Conservation (phyloP, 2,888 invertebrate genomes). For the Ennomos erosarius region DNA sequence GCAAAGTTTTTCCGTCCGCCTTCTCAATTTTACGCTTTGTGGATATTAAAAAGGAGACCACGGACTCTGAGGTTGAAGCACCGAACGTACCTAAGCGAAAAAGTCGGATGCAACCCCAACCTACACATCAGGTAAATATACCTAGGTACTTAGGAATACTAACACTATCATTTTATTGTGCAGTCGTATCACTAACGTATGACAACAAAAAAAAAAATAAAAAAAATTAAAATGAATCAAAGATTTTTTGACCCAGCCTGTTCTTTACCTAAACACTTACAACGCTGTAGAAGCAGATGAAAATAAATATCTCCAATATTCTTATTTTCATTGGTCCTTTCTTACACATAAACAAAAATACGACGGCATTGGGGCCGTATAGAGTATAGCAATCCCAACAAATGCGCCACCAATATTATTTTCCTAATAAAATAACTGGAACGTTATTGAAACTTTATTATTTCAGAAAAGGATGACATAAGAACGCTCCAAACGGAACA, state of each 20-base stretch:
- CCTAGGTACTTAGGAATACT: no score
- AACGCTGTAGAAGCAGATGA: no score
- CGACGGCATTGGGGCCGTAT: no score
- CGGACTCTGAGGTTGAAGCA: constrained; percentile 39
- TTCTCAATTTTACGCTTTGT: constrained; percentile 47
- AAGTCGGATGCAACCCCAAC: constrained; percentile 59
- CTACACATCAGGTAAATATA: constrained; percentile 56
- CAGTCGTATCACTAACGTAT: no score
- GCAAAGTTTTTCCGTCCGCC: constrained; percentile 58
- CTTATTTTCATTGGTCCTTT: no score
- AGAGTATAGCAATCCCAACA: constrained; percentile 11
- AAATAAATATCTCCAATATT: no score
- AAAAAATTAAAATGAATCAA: no score
- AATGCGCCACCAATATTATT: constrained; percentile 10
- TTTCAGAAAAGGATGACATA: constrained; percentile 17
- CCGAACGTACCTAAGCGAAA: constrained; percentile 42
- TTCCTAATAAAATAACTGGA: constrained; percentile 10
- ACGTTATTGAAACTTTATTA: constrained; percentile 23
- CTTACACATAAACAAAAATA: no score
- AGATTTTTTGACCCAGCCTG: no score
- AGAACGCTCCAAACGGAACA: constrained; percentile 15
- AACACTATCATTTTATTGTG: no score
- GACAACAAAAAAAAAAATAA: no score
- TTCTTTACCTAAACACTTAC: no score
- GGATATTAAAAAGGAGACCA: constrained; percentile 52